Base-by-base conservation (phyloP, 2,888 invertebrate genomes). In the Iselma pallidipennis region DNA sequence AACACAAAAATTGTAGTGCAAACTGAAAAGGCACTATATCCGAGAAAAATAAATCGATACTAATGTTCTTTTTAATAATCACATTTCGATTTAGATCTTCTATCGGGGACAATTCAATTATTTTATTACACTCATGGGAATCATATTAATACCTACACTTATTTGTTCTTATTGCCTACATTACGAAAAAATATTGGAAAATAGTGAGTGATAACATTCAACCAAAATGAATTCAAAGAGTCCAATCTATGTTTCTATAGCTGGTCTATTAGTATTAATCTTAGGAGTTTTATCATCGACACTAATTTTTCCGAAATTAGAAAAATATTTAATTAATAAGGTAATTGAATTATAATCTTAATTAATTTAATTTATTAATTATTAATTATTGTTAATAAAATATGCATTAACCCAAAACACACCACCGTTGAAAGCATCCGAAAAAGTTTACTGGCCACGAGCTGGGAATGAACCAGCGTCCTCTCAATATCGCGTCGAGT, bases 241-340 rank as follows among this genome's bases (percentile, higher is more conserved):
- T 12, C 26, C 26, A 10, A 14, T 51, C 21, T 28, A 28, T 19
- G 25, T 51, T 29, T 10, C 10, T 12, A 26, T 51, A 4, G 12
- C 25, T 12, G 29, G 51, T 29, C 2, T 51, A 31, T 51, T 51
- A 14, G 9, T 7, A 6, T 2, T 51, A 51, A 29, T 29, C 14
- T 0, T 19, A 2, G 16, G 29, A 51, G 14, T 51, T 31, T 21
- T 51, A 10, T 51, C 21, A 3, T 9, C 28, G 6, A 14, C 12
- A 2, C 16, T 53, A 2, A 49, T 61, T 56, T 57, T 61, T 61
- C 56, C 56, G 23, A 29, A 53, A 56, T 9, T 56, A 14, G 52
- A 56, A 61, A 7, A 48, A 9, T 49, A 56, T 33, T 23, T 56
- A 31, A 60, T 60, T 4, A 14, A 50, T 16, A 23, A 50, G 50